Conservation (phyloP, 2,888 invertebrate species). For the Diplolepis rosae region DNA sequence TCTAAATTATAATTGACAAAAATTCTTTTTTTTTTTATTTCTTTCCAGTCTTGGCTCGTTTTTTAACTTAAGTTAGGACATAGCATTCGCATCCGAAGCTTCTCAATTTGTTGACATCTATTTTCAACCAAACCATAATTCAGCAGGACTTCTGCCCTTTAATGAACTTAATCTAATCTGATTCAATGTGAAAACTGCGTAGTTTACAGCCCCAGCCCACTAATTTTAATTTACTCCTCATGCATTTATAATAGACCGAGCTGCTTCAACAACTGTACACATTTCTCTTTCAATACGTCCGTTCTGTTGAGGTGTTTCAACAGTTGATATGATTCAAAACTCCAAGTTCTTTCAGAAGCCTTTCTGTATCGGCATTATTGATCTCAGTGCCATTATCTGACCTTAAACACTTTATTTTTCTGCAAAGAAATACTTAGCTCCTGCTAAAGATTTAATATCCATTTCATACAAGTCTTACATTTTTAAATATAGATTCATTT, state of each 20-base stretch:
- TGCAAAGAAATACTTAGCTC: constrained; percentile 53
- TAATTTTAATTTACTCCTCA: constrained; percentile 41
- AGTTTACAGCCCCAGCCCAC: constrained; percentile 56
- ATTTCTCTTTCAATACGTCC: constrained; percentile 63
- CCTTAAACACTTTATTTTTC: constrained; percentile 50
- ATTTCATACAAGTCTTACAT: constrained; percentile 52
- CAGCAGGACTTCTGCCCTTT: constrained; percentile 39
- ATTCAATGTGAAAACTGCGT: constrained; percentile 47
- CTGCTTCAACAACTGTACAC: constrained; percentile 60
- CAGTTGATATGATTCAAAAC: constrained; percentile 49
- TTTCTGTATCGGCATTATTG: constrained; percentile 50
- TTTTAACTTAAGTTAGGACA: constrained; percentile 46
- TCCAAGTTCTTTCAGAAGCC: constrained; percentile 54
- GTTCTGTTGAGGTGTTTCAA: constrained; percentile 62
- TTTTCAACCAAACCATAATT: constrained; percentile 41
- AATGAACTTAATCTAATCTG: constrained; percentile 43
- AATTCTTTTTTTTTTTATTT: constrained; percentile 50
- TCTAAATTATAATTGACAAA: constrained; percentile 54
- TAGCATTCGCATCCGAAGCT: constrained; percentile 52
- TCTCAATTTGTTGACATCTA: constrained; percentile 37
- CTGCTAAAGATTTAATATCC: constrained; percentile 41
- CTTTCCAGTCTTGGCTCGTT: constrained; percentile 45
- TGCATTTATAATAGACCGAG: constrained; percentile 53
- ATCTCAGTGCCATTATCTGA: constrained; percentile 61
- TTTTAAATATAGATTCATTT: constrained; percentile 46